Evolutionary conservation across 2,888 invertebrate species (phyloP).

Genomic region (Cephus pulcher): DNA sequence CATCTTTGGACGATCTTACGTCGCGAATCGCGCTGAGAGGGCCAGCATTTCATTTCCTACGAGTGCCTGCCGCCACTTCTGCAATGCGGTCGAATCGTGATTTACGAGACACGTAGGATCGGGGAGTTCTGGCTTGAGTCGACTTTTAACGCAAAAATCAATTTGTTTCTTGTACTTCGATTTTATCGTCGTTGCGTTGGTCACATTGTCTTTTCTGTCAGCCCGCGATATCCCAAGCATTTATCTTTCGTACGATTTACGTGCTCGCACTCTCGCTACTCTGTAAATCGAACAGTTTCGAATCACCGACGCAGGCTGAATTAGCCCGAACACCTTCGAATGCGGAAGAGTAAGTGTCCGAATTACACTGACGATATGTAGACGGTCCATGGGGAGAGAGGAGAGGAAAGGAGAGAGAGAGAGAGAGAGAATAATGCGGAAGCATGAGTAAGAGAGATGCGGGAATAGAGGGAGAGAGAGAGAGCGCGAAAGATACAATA

Average conservation of each 20-base stretch:
- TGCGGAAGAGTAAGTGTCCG: not conserved
- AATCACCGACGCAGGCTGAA: conserved; percentile 35
- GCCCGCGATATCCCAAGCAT: not conserved
- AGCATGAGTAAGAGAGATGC: no score
- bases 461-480: no score
- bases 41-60: not conserved
- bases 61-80: not conserved
- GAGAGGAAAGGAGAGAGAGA: not conserved
- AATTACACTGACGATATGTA: not conserved
- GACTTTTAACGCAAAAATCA: not conserved
- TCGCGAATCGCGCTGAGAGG: conserved; percentile 8
- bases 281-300: conserved; percentile 8
- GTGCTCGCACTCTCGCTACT: not conserved
- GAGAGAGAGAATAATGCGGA: not conserved
- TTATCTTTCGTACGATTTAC: not conserved
- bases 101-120: not conserved
- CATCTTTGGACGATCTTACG: not conserved
- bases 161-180: not conserved
- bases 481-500: no score
- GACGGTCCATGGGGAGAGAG: not conserved
- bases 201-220: not conserved
- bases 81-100: not conserved
- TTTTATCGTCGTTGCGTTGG: not conserved
- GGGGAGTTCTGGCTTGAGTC: not conserved
- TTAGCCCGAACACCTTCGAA: conserved; percentile 41